Evolutionary conservation across 2,113 vertebrate genomes (phyloP).

Genomic region (Lepus americanus): DNA sequence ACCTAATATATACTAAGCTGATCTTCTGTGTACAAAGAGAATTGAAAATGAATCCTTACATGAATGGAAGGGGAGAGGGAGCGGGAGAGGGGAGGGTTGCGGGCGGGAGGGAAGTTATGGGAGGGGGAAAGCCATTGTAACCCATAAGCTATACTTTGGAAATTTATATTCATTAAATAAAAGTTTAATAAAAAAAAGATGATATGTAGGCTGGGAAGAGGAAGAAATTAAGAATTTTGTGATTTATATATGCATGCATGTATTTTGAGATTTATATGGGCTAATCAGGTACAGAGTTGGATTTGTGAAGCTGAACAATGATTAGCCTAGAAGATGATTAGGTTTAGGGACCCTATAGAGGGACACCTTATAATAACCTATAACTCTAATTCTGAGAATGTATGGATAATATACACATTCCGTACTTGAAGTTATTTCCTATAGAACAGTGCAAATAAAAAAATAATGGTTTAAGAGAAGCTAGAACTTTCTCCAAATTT

Average conservation of each 20-base stretch:
- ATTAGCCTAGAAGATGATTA: background rate
- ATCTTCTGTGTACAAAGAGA: too few species aligned
- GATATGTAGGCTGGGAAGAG: background rate
- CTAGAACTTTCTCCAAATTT: background rate
- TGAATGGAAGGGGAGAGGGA: too few species aligned
- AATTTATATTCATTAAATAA: too few species aligned
- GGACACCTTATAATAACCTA: background rate
- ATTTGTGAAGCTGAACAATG: background rate
- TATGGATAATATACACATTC: background rate
- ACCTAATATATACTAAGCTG: too few species aligned
- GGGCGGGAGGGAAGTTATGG: too few species aligned
- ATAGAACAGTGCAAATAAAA: background rate
- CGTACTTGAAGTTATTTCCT: background rate
- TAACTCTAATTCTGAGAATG: background rate
- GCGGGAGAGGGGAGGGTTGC: too few species aligned
- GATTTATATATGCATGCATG: background rate
- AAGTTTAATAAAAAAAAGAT: too few species aligned
- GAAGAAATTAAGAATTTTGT: slow-evolving; percentile 23
- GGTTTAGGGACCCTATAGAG: background rate
- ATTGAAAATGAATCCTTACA: too few species aligned
- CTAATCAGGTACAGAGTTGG: background rate
- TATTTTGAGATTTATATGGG: background rate
- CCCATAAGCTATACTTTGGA: too few species aligned
- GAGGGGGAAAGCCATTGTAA: too few species aligned
- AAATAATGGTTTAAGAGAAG: background rate